Evolutionary conservation across 2,888 invertebrate genomes (phyloP), one percentile per base, ranked within the genome.

Genomic region (Ennomos erosarius): DNA sequence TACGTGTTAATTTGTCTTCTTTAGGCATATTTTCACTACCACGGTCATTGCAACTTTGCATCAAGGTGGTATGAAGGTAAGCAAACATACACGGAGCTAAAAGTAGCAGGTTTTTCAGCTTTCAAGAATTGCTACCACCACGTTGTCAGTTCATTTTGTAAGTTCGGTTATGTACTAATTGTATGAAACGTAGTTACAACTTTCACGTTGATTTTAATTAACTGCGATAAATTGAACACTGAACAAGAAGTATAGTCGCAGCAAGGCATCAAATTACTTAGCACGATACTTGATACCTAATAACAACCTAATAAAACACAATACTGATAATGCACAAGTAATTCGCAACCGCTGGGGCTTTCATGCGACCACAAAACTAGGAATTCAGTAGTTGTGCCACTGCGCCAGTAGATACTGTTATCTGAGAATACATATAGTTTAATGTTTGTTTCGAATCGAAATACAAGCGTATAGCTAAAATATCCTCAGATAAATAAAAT

Each of bases 291-390:
- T 48, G 59, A 51, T 60, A 60, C 51, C 9, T 33, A 38, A 46
- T 47, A 47, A 46, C 51, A 47, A 47, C 55, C 51, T 51, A 60
- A 51, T 60, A 60, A 59, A 26, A 51, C 38, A 34, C 51, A 55
- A 55, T 42, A 46, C 46, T 55, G 54, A 54, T 59, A 60, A 55
- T 55, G 44, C 38, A 48, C 47, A 55, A 60, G 55, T 51, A 60
- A 51, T 13, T 56, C 37, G 48, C 42, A 60, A 68, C 62, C 62
- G 11, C 56, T 53, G 35, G 39, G 55, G 55, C 62, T 65, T 68
- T 59, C 57, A 42, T 60, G 42, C 42, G 46, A 65, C 65, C 65
- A 57, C 65, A 68, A 55, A 64, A 59, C 59, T 55, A 52, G 63
- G 59, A 52, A 52, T 51, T 52, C 44, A 59, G 39, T 35, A 46